Percentiles rank a stretch among this genome's conserved stretches.
Evolutionary conservation across 2,888 invertebrate species (phyloP).

Genomic region (Osedax frankpressi): DNA sequence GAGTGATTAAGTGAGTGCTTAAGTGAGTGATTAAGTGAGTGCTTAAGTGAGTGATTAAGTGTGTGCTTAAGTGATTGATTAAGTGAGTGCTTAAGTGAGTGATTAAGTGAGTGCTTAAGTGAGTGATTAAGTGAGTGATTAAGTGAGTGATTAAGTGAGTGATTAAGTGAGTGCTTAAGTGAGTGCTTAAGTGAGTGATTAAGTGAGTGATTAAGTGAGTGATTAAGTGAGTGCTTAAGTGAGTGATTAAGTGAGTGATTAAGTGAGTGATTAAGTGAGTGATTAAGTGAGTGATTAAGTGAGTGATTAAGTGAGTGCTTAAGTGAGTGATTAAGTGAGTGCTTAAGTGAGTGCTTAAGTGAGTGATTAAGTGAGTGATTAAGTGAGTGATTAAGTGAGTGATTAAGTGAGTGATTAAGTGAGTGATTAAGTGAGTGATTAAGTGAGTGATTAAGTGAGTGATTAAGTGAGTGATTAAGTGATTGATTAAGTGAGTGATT

Average conservation of each 20-base stretch:
- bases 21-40: background rate
- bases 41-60: background rate
- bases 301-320: background rate
- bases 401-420: background rate
- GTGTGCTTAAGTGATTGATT: background rate
- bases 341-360: background rate
- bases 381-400: background rate
- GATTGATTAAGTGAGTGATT: background rate
- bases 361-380: background rate
- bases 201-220: background rate
- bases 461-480: background rate
- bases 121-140: background rate
- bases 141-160: background rate
- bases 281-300: background rate
- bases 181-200: background rate
- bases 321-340: too few species aligned
- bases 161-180: background rate
- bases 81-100: background rate
- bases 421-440: background rate
- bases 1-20: background rate
- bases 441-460: background rate
- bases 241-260: background rate
- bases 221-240: background rate
- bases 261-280: background rate
- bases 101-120: background rate